phyloP scores from a whole-genome alignment of 2,113 vertebrate genomes.

The Balaeniceps rex region DNA sequence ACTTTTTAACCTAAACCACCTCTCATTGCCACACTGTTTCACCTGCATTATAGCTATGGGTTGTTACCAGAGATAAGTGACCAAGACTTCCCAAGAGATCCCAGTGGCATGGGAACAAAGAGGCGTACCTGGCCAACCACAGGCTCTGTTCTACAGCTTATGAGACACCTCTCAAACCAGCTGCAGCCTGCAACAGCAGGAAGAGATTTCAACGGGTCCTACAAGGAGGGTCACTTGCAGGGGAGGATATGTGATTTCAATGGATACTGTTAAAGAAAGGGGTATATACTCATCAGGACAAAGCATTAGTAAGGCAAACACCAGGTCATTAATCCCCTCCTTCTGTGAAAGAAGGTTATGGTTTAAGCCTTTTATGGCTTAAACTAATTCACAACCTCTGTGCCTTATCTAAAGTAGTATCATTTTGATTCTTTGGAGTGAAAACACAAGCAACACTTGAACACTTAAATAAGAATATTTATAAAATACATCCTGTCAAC shows the following conservation, averaged over 20 bases:
- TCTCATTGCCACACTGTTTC: neutral
- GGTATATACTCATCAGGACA: neutral
- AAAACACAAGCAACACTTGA: neutral
- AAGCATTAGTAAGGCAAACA: neutral
- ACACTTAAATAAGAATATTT: neutral
- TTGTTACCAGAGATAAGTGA: neutral
- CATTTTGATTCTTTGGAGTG: neutral
- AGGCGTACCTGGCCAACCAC: neutral
- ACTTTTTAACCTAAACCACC: neutral
- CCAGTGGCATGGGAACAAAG: neutral
- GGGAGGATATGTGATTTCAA: neutral
- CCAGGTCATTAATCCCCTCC: neutral
- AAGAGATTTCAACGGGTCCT: neutral
- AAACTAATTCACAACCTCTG: neutral
- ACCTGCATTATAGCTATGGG: neutral
- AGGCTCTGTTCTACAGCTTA: neutral
- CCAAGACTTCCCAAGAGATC: neutral
- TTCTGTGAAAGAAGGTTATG: neutral
- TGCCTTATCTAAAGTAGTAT: neutral
- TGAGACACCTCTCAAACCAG: neutral
- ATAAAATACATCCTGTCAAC: neutral
- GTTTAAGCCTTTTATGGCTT: neutral
- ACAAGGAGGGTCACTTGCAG: neutral
- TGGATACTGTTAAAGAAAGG: neutral
- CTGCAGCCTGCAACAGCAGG: neutral